Conservation (phyloP, 2,797 vertebrate species). For the Huso huso region DNA sequence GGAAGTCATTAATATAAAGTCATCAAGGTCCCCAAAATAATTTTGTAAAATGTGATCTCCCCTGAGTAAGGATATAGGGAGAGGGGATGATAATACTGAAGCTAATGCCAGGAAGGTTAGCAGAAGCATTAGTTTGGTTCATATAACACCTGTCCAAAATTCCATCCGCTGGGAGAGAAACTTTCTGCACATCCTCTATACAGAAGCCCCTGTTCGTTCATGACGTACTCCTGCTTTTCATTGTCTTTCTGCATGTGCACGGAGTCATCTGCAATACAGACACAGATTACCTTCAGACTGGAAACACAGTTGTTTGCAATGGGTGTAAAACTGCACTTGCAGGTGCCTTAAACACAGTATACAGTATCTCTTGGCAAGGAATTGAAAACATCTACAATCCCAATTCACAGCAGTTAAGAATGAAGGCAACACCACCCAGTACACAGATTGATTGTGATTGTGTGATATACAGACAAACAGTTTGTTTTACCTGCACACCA, state of each 20-base stretch:
- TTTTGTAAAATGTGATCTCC: neutral
- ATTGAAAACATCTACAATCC: neutral
- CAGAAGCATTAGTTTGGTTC: neutral
- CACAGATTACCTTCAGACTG: neutral
- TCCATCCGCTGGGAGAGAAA: constrained; percentile 56
- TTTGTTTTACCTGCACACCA: constrained; percentile 55
- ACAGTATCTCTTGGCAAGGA: too few species aligned
- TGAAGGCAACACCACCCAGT: neutral
- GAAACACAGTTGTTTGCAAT: constrained; percentile 5
- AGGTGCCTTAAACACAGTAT: neutral
- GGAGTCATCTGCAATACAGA: constrained; percentile 53
- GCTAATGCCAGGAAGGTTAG: neutral
- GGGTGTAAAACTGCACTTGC: neutral
- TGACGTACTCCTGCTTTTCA: constrained; percentile 64
- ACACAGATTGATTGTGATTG: neutral
- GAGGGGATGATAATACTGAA: neutral
- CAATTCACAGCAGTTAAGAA: too few species aligned
- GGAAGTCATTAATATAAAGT: neutral
- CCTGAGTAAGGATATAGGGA: neutral
- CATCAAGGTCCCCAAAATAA: neutral
- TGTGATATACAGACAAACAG: neutral
- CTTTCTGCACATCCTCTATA: constrained; percentile 54
- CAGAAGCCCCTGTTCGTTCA: constrained; percentile 69
- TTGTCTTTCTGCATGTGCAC: constrained; percentile 60
- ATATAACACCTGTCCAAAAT: constrained; percentile 70